These are phyloP conservation scores for Morone saxatilis DNA, from an alignment of 2,113 vertebrate genomes.

Conservation along the genomic window DNA sequence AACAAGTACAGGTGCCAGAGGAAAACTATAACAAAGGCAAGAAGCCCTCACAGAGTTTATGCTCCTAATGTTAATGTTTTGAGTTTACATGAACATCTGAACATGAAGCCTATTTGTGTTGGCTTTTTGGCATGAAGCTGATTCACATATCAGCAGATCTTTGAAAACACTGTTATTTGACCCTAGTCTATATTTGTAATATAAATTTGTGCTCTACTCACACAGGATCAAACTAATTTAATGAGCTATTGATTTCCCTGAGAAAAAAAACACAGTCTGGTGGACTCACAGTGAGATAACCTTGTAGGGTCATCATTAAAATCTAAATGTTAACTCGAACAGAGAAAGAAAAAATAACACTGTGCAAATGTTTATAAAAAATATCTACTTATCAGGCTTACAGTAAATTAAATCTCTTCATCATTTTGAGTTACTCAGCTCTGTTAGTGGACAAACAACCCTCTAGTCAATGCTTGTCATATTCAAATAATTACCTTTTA, in stretches of 20 bases:
- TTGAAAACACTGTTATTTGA: conserved; percentile 14
- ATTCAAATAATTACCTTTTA: conserved; percentile 1
- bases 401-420: background rate
- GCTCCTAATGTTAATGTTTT: too few relatives aligned
- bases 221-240: conserved; percentile 60
- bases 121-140: background rate
- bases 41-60: background rate
- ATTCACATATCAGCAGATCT: background rate
- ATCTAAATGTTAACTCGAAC: background rate
- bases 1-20: background rate
- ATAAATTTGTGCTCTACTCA: conserved; percentile 1
- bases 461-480: background rate
- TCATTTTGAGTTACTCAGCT: background rate
- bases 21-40: background rate
- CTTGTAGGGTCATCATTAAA: conserved; percentile 8
- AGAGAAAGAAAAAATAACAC: background rate
- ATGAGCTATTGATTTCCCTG: conserved; percentile 74
- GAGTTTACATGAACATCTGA: background rate
- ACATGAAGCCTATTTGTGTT: background rate
- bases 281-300: conserved; percentile 13
- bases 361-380: background rate
- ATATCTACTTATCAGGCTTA: background rate
- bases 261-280: conserved; percentile 29
- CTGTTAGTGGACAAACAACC: background rate
- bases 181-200: conserved; percentile 40